Conservation (phyloP, 2,888 invertebrate species). For the Chorisops tibialis region DNA sequence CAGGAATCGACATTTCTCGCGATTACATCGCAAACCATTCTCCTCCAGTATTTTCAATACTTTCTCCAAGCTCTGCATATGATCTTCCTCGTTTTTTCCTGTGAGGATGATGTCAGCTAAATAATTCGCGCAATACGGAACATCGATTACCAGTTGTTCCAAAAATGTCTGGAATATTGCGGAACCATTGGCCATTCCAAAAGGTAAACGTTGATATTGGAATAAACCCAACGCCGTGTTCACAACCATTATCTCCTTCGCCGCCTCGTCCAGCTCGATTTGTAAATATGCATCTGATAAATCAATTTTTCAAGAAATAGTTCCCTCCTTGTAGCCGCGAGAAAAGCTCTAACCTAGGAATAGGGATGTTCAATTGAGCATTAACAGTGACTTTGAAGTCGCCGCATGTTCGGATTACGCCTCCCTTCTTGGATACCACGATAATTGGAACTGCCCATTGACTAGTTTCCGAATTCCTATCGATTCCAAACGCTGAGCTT, state of each 20-base stretch:
- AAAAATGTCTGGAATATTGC: conserved; percentile 32
- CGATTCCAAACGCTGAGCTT: background rate
- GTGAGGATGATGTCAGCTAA: conserved; percentile 4
- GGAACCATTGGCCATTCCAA: conserved; percentile 33
- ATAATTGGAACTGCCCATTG: conserved; percentile 13
- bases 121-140: background rate
- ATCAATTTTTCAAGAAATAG: conserved; percentile 13
- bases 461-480: conserved; percentile 2
- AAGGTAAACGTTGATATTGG: conserved; percentile 34
- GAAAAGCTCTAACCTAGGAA: background rate
- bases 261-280: conserved; percentile 25
- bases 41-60: conserved; percentile 25
- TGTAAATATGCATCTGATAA: conserved; percentile 29
- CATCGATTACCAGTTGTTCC: conserved; percentile 28
- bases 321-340: background rate
- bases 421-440: background rate
- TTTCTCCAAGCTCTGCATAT: background rate
- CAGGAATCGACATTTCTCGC: conserved; percentile 38
- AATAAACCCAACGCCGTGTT: conserved; percentile 33
- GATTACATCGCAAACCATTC: conserved; percentile 32
- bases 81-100: background rate
- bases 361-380: background rate
- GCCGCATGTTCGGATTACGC: background rate
- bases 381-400: background rate
- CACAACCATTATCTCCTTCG: conserved; percentile 27